A percentile compares a stretch with the other conserved stretches of the same genome.
Conservation (phyloP, 1,140 invertebrate genomes). For the Lamellibrachia luymesi region DNA sequence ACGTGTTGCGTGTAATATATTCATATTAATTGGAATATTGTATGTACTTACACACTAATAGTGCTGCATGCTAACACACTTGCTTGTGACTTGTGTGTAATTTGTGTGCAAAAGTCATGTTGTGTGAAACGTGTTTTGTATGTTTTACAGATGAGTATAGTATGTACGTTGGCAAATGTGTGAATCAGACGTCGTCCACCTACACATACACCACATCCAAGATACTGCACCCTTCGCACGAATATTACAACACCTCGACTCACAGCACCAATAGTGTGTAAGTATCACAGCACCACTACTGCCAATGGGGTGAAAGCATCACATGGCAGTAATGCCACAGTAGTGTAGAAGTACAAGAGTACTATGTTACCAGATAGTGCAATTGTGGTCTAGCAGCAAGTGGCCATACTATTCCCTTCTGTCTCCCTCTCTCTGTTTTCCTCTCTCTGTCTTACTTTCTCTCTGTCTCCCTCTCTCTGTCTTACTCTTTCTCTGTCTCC, state of each 20-base stretch:
- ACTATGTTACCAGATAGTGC: no score
- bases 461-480: no score
- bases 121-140: not conserved
- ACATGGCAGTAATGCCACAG: no score
- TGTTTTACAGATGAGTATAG: slow-evolving; percentile 33
- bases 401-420: no score
- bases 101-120: not conserved
- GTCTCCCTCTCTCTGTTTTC: no score
- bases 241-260: not conserved
- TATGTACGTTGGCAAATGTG: slow-evolving; percentile 40
- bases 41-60: not conserved
- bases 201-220: slow-evolving; percentile 89
- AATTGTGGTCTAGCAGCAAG: no score
- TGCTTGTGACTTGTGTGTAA: no score
- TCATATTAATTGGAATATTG: not conserved
- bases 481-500: no score
- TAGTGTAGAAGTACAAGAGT: no score
- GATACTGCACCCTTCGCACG: slow-evolving; percentile 72
- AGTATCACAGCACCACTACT: not conserved
- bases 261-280: not conserved
- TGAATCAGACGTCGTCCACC: slow-evolving; percentile 49
- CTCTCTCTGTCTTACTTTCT: no score
- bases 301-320: not conserved
- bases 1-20: not conserved
- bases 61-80: not conserved